Conservation (phyloP, 1,140 invertebrate genomes). For the Microplitis demolitor region DNA sequence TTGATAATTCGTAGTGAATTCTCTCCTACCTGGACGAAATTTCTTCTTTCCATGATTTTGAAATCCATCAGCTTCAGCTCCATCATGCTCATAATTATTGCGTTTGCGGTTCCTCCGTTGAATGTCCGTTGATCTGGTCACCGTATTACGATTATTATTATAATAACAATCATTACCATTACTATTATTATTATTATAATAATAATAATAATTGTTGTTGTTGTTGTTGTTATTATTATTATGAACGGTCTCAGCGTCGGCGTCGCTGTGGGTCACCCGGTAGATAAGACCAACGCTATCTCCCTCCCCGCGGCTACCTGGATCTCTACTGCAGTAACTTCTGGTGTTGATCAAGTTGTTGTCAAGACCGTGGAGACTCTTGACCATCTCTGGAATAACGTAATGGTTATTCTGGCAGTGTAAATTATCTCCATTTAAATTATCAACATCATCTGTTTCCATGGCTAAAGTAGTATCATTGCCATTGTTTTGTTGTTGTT, state of each 20-base stretch:
- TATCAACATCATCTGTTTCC: slow-evolving; percentile 45
- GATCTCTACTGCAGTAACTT: too few species aligned
- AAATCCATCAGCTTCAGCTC: slow-evolving; percentile 7
- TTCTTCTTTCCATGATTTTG: slow-evolving; percentile 31
- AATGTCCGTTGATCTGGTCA: not conserved
- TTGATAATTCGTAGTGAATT: not conserved
- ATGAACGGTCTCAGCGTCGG: not conserved
- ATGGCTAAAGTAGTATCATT: slow-evolving; percentile 35
- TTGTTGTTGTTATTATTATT: not conserved
- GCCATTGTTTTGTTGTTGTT: slow-evolving; percentile 6
- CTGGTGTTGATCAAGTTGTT: not conserved
- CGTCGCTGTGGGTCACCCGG: slow-evolving; percentile 11
- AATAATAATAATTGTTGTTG: not conserved
- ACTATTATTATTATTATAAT: not conserved
- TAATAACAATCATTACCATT: not conserved
- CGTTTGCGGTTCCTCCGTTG: slow-evolving; percentile 41
- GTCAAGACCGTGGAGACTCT: not conserved
- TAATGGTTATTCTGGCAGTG: slow-evolving; percentile 44
- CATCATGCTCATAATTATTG: slow-evolving; percentile 24
- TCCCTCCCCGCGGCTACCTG: not conserved
- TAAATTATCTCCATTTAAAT: slow-evolving; percentile 16
- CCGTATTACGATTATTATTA: too few species aligned
- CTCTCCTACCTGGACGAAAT: slow-evolving; percentile 41
- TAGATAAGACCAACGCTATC: slow-evolving; percentile 17
- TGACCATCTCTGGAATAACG: slow-evolving; percentile 42